Percentiles rank a stretch among this genome's conserved stretches.
Evolutionary conservation across 2,888 invertebrate species (phyloP).

Genomic region (Ornithoptera priamus): DNA sequence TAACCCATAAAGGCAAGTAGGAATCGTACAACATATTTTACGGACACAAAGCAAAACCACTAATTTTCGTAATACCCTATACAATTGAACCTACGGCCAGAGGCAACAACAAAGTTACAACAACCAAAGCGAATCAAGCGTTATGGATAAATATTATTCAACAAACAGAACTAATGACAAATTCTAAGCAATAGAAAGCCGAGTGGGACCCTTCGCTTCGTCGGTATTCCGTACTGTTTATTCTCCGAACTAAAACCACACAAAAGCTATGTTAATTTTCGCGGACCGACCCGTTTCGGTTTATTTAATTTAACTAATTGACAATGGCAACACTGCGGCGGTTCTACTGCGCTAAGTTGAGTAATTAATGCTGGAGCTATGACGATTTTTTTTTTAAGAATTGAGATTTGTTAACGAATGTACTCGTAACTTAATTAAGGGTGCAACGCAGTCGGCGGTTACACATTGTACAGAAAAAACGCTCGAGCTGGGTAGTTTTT

Average conservation of each 20-base stretch:
- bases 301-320: constrained; percentile 74
- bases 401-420: constrained; percentile 54
- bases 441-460: constrained; percentile 23
- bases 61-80: neutral
- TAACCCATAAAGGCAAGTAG: neutral
- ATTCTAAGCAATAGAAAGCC: constrained; percentile 18
- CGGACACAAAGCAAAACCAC: neutral
- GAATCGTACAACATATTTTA: neutral
- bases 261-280: constrained; percentile 67
- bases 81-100: neutral
- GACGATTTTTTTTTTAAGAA: constrained; percentile 52
- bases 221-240: constrained; percentile 20
- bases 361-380: constrained; percentile 52
- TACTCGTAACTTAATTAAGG: constrained; percentile 53
- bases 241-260: constrained; percentile 30
- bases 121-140: constrained; percentile 9
- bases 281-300: constrained; percentile 54
- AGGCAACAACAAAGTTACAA: neutral
- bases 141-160: constrained; percentile 22
- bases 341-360: constrained; percentile 47
- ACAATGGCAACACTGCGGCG: constrained; percentile 54
- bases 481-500: constrained; percentile 1
- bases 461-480: constrained; percentile 13
- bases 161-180: constrained; percentile 19
- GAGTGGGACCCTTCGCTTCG: constrained; percentile 24